Conservation (phyloP, 2,113 vertebrate species). For the Laterallus jamaicensis region DNA sequence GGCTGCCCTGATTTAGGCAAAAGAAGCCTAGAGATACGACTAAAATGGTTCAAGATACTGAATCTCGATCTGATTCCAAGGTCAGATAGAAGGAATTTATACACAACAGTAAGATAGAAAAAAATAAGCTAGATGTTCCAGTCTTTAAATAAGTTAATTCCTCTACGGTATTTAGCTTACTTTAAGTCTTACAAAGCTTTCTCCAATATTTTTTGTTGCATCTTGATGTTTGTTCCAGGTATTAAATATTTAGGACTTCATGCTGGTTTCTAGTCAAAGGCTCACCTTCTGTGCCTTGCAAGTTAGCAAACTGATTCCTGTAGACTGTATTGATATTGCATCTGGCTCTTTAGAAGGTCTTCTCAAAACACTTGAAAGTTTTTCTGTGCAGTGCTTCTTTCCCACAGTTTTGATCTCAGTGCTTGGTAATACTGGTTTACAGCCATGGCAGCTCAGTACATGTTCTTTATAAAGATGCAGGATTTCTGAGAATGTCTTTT, state of each 20-base stretch:
- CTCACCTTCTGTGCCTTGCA: neutral
- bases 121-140: neutral
- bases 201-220: neutral
- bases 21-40: neutral
- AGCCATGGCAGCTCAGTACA: neutral
- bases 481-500: constrained; percentile 35
- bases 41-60: neutral
- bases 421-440: neutral
- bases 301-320: neutral
- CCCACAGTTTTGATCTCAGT: neutral
- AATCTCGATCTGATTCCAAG: neutral
- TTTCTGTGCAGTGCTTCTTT: neutral
- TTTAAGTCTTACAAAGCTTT: neutral
- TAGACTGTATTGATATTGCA: neutral
- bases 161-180: neutral
- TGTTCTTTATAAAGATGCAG: neutral
- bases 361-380: neutral
- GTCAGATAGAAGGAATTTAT: neutral
- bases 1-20: neutral
- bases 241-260: neutral
- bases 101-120: neutral
- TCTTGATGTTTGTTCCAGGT: neutral
- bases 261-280: neutral
- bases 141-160: neutral
- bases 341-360: neutral